Base-by-base conservation (phyloP, 2,113 vertebrate species). In the Peromyscus californicus region DNA sequence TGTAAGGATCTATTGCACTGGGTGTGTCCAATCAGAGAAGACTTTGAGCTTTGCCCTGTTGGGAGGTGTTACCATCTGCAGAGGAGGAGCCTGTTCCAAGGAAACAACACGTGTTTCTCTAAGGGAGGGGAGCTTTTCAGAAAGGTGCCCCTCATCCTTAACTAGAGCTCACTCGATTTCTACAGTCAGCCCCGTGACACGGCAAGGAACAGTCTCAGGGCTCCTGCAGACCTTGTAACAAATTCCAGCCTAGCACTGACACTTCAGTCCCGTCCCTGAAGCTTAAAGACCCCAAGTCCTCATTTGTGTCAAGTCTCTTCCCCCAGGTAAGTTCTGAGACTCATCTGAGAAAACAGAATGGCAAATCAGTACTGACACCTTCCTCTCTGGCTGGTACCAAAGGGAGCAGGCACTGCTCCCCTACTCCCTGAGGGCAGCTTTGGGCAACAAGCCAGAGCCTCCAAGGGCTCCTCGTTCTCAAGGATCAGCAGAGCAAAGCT, bases 271-370 rank as follows among this genome's bases (percentile, higher is more conserved):
- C 7, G 6, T 26, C 51, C 87, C 48, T 45, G 33, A 95, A 75
- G 36, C 45, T 59, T 36, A 3, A 33, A 91, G 31, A 3, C 45
- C 80, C 75, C 39, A 17, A 36, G 1, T 36, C 21, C n/a, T 69
- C 17, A 2, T 9, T 45, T 63, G 15, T 42, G 15, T 24, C 0
- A 3, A 3, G 13, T 1, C 5, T 21, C n/a, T 31, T 5, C 7
- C 61, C 5, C 57, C 48, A 89, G 19, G 72, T 59, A 33, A 0
- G 48, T 51, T 57, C 83, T 51, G 59, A 59, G 36, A 59, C 51
- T 33, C n/a, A n/a, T n/a, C 69, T 8, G 17, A 5, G 45, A 36
- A 33, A 61, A 7, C 74, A 21, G 33, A 26, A 65, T 5, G 26
- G 21, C n/a, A 39, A 7, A 42, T 2, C 3, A 1, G 42, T 33